Percentiles rank a stretch among this genome's conserved stretches.
Conservation (phyloP, 2,797 vertebrate species). For the Pipistrellus kuhlii region DNA sequence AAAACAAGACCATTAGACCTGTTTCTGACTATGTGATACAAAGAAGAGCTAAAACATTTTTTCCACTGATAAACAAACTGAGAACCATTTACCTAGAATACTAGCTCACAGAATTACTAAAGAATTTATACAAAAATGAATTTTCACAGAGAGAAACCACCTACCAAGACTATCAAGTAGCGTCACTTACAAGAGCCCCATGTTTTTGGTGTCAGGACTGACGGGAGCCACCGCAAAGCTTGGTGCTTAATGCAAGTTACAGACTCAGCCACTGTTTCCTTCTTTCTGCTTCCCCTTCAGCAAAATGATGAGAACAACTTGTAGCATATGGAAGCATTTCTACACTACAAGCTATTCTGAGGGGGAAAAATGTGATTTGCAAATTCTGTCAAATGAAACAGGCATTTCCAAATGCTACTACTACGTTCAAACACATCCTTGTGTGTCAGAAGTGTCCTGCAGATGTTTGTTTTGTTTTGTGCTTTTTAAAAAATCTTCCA, state of each 20-base stretch:
- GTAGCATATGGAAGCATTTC: conserved; percentile 80
- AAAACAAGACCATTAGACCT: neutral
- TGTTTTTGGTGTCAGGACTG: neutral
- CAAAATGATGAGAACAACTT: conserved; percentile 74
- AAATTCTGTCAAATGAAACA: conserved; percentile 76
- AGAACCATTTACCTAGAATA: neutral
- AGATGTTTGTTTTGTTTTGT: conserved; percentile 60
- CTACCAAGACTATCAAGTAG: neutral
- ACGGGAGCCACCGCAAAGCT: accelerated
- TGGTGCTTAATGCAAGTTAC: neutral
- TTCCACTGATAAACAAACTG: neutral
- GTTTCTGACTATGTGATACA: neutral
- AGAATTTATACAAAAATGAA: neutral
- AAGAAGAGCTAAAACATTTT: neutral
- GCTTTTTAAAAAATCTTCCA: neutral
- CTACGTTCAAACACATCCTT: conserved; percentile 64
- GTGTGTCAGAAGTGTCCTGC: conserved; percentile 65
- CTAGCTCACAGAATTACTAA: neutral
- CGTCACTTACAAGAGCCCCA: neutral
- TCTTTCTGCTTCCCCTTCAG: conserved; percentile 60
- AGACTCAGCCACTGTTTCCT: neutral
- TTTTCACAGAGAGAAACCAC: neutral
- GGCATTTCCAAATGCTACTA: conserved; percentile 76
- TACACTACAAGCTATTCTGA: conserved; percentile 65
- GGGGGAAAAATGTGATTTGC: conserved; percentile 67